Percentiles rank a stretch among this genome's conserved stretches.
phyloP scores from a whole-genome alignment of 2,888 invertebrate genomes.

The Eulithis prunata region DNA sequence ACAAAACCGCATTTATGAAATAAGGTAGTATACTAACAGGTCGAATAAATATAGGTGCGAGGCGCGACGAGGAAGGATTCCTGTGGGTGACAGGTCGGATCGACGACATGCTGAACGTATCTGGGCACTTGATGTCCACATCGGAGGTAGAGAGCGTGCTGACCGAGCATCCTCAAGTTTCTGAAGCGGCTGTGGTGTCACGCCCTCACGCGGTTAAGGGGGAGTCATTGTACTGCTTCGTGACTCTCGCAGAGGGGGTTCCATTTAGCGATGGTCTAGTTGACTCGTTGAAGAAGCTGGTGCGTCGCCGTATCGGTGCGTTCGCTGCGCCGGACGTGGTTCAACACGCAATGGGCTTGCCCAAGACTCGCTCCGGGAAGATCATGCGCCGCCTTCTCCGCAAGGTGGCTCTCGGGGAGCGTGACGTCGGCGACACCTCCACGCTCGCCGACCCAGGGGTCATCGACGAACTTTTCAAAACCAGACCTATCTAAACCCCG shows the following conservation, averaged over 20 bases:
- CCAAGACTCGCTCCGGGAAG: conserved; percentile 98
- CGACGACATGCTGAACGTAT: conserved; percentile 99
- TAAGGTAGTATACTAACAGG: not conserved
- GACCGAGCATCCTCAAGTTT: conserved; percentile 89
- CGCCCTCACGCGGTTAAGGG: conserved; percentile 98
- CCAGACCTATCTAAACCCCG: conserved; percentile 79
- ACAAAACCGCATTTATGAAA: not conserved
- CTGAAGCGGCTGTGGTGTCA: conserved; percentile 98
- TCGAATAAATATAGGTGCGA: conserved; percentile 87
- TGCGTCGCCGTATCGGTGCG: conserved; percentile 96
- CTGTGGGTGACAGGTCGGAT: conserved; percentile 98
- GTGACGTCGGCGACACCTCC: conserved; percentile 95
- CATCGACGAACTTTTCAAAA: conserved; percentile 91
- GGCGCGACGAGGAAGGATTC: conserved; percentile 96
- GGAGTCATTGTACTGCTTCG: conserved; percentile 98
- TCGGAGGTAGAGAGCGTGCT: conserved; percentile 95
- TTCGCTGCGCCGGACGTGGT: conserved; percentile 98
- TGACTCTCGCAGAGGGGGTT: conserved; percentile 93
- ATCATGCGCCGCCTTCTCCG: conserved; percentile 98
- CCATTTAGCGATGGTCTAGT: conserved; percentile 88
- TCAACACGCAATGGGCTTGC: conserved; percentile 96
- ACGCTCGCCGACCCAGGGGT: conserved; percentile 97
- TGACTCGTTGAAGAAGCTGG: conserved; percentile 89
- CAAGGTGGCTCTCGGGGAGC: conserved; percentile 95
- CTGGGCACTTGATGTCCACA: conserved; percentile 98